Evolutionary conservation across 2,113 vertebrate species (phyloP).

Genomic region (Eublepharis macularius): DNA sequence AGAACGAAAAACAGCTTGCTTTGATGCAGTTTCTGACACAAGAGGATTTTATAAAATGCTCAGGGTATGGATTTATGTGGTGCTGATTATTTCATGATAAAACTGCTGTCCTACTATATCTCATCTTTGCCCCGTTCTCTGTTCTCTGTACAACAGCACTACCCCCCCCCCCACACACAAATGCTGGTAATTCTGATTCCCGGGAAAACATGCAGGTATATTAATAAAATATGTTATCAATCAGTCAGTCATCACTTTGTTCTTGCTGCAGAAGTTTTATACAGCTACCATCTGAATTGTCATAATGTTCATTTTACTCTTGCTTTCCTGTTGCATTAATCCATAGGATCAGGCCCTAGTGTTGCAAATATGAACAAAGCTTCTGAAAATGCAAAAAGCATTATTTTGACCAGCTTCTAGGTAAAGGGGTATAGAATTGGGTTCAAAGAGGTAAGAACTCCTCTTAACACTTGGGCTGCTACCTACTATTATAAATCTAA

Average conservation of each 20-base stretch:
- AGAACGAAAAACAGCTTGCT: background rate
- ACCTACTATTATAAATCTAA: constrained; percentile 37
- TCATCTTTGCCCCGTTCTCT: background rate
- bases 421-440: background rate
- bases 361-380: background rate
- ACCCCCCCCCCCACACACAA: no score
- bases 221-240: background rate
- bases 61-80: background rate
- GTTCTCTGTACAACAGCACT: background rate
- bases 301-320: background rate
- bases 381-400: background rate
- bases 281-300: background rate
- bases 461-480: constrained; percentile 37
- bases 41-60: background rate
- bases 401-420: background rate
- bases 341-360: background rate
- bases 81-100: background rate
- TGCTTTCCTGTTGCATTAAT: background rate
- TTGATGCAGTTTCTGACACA: background rate
- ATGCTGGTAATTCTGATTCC: background rate
- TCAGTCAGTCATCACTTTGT: no score
- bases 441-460: constrained; percentile 16
- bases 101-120: background rate
- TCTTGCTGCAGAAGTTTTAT: no score
- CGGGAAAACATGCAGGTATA: background rate